These are phyloP conservation scores for Cryptomyrus ogoouensis DNA, from an alignment of 2,113 vertebrate species.

Conservation along the genomic window DNA sequence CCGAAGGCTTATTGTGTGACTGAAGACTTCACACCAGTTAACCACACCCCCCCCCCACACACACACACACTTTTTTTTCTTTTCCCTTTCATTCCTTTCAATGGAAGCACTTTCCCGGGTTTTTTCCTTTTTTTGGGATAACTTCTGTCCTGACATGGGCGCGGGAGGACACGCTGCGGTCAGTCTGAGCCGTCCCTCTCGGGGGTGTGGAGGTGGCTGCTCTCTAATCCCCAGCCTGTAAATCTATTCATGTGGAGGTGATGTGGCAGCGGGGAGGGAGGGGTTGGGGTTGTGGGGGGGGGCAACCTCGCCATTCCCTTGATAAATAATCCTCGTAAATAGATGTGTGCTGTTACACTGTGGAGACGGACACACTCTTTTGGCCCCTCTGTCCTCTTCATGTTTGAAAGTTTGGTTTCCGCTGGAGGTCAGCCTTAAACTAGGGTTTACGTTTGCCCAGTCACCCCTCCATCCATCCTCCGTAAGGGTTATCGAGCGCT, in stretches of 20 bases:
- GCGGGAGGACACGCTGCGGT: background rate
- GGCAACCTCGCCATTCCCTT: background rate
- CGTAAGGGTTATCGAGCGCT: background rate
- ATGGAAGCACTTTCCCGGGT: conserved; percentile 24
- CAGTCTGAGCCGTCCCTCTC: background rate
- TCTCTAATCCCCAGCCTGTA: conserved; percentile 10
- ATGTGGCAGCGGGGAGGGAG: background rate
- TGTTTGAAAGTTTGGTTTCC: background rate
- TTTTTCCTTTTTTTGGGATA: conserved; percentile 34
- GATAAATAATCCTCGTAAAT: background rate
- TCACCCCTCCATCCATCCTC: background rate
- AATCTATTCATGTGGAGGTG: conserved; percentile 10
- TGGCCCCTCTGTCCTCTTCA: background rate
- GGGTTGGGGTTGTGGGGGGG: background rate
- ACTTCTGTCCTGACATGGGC: conserved; percentile 38
- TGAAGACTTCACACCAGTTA: conserved; percentile 38
- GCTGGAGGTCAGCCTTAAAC: background rate
- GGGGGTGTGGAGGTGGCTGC: background rate
- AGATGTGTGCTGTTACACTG: background rate
- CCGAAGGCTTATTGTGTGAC: conserved; percentile 40
- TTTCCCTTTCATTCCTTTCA: background rate
- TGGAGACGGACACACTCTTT: background rate
- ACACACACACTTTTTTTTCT: background rate
- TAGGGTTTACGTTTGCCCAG: background rate
- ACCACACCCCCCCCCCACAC: conserved; percentile 20